Evolutionary conservation across 1,140 invertebrate genomes (phyloP).

Genomic region (Heliconius hermathena): DNA sequence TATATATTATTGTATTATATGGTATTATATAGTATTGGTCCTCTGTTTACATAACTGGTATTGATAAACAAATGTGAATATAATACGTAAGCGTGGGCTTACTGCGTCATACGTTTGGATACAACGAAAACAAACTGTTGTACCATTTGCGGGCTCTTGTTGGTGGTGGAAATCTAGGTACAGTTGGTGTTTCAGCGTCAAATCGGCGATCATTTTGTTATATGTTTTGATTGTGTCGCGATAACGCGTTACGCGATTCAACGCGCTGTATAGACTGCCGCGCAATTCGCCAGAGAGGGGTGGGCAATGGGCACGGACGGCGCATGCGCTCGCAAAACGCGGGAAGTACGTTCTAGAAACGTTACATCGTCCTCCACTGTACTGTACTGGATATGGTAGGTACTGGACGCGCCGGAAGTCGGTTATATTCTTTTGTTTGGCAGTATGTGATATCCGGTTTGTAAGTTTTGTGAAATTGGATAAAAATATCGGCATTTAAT

Average conservation of each 20-base stretch:
- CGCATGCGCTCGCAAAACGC: slow-evolving; percentile 72
- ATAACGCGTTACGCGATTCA: slow-evolving; percentile 59
- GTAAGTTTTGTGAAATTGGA: not conserved
- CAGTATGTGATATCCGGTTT: slow-evolving; percentile 1
- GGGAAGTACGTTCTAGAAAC: slow-evolving; percentile 73
- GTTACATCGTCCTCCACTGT: slow-evolving; percentile 22
- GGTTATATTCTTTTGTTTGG: not conserved
- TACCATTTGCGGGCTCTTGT: slow-evolving; percentile 51
- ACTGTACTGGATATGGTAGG: slow-evolving; percentile 18
- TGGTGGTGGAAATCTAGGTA: slow-evolving; percentile 24
- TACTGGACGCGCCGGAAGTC: not conserved
- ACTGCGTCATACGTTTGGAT: slow-evolving; percentile 63
- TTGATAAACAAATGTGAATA: not conserved
- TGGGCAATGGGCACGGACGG: slow-evolving; percentile 47
- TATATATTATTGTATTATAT: not conserved
- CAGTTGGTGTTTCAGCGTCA: slow-evolving; percentile 25
- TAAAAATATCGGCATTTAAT: not conserved
- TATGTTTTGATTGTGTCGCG: slow-evolving; percentile 52
- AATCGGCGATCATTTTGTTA: slow-evolving; percentile 69
- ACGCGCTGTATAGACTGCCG: slow-evolving; percentile 70
- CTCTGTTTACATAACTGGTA: not conserved
- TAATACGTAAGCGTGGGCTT: slow-evolving; percentile 23
- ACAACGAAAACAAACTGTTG: slow-evolving; percentile 55
- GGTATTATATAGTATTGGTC: not conserved
- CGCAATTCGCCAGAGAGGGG: slow-evolving; percentile 66